These are phyloP conservation scores for Chlorodrepanis virens DNA, from an alignment of 2,113 vertebrate genomes.

Conservation along the genomic window DNA sequence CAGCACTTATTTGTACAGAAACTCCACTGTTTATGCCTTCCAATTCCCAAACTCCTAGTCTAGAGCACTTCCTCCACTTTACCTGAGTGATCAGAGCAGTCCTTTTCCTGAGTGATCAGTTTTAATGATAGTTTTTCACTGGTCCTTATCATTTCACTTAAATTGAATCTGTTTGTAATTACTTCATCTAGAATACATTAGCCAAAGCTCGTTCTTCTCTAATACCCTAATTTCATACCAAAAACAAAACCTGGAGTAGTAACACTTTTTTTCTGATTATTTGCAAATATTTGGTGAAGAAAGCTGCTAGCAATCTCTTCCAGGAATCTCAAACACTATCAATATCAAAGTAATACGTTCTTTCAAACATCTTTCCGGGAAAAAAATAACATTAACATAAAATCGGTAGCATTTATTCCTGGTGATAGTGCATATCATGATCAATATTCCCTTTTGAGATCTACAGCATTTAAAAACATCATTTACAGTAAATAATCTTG, in stretches of 20 bases:
- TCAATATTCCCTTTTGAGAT: not conserved
- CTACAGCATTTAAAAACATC: not conserved
- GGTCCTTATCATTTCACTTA: not conserved
- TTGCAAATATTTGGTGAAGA: not conserved
- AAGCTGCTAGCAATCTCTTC: not conserved
- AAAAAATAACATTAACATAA: not conserved
- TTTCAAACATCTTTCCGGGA: not conserved
- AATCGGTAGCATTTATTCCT: not conserved
- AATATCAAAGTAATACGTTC: not conserved
- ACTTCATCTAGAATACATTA: not conserved
- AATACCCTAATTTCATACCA: not conserved
- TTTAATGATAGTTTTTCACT: not conserved
- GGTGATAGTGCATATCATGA: not conserved
- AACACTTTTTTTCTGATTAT: not conserved
- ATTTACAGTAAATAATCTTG: not conserved
- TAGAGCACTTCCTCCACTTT: not conserved
- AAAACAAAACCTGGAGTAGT: not conserved
- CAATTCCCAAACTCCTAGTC: not conserved
- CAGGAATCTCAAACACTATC: not conserved
- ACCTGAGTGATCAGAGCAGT: not conserved
- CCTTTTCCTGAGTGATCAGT: not conserved
- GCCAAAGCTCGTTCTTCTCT: not conserved
- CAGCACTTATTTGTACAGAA: not conserved
- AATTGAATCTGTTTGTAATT: not conserved
- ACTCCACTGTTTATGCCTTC: not conserved